phyloP scores from a whole-genome alignment of 2,797 vertebrate genomes.

The Intellagama lesueurii region DNA sequence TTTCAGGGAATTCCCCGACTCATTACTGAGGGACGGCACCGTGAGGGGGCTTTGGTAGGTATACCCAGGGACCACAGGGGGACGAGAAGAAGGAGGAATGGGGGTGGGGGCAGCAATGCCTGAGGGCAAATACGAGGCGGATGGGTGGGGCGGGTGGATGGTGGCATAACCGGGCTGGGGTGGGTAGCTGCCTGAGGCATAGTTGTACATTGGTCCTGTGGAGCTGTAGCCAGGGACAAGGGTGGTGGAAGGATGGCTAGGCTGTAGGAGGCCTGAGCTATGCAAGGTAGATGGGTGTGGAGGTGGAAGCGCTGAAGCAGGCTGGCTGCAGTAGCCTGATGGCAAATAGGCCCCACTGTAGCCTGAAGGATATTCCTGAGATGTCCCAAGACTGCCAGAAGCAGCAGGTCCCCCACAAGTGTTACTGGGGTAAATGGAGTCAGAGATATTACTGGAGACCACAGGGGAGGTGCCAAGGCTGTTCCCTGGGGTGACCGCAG shows the following conservation, averaged over 20 bases:
- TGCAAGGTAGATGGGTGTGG: slow-evolving; percentile 76
- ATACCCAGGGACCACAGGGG: slow-evolving; percentile 85
- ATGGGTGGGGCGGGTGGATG: slow-evolving; percentile 84
- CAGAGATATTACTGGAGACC: slow-evolving; percentile 83
- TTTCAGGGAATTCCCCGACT: slow-evolving; percentile 83
- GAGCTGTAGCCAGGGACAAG: slow-evolving; percentile 89
- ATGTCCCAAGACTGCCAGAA: slow-evolving; percentile 61
- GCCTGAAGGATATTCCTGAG: slow-evolving; percentile 89
- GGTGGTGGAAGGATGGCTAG: slow-evolving; percentile 85
- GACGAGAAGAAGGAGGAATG: slow-evolving; percentile 80
- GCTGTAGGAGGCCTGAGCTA: slow-evolving; percentile 82
- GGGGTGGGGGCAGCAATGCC: slow-evolving; percentile 89
- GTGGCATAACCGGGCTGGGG: slow-evolving; percentile 86
- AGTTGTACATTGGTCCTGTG: slow-evolving; percentile 90
- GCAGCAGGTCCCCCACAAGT: slow-evolving; percentile 74
- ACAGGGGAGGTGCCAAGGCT: slow-evolving; percentile 84
- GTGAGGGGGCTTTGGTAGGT: slow-evolving; percentile 82
- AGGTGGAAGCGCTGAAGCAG: slow-evolving; percentile 84
- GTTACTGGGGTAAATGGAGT: slow-evolving; percentile 76
- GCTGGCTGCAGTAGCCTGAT: slow-evolving; percentile 90
- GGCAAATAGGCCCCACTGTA: slow-evolving; percentile 92
- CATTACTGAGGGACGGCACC: slow-evolving; percentile 60
- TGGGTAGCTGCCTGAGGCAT: slow-evolving; percentile 84
- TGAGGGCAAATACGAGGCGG: slow-evolving; percentile 87
- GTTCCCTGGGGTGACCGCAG: slow-evolving; percentile 71